These are phyloP conservation scores for Callipepla squamata DNA, from an alignment of 2,113 vertebrate species.

Conservation along the genomic window DNA sequence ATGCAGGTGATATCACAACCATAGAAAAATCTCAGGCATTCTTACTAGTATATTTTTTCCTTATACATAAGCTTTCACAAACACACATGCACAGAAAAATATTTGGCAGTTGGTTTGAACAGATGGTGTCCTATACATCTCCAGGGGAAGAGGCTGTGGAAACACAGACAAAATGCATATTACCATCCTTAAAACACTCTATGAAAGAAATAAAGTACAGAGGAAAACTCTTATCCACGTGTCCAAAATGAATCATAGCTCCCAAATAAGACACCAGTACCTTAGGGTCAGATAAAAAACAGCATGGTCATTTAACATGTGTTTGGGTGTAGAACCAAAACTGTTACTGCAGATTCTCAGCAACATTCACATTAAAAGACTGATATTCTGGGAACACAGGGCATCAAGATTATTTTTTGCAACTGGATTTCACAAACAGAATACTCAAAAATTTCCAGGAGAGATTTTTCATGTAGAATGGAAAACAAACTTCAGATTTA, in stretches of 20 bases:
- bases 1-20: background rate
- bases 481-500: background rate
- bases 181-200: slow-evolving; percentile 24
- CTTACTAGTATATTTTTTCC: background rate
- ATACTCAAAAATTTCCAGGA: background rate
- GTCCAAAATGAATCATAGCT: background rate
- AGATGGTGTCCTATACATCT: slow-evolving; percentile 44
- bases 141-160: slow-evolving; percentile 16
- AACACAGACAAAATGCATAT: background rate
- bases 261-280: background rate
- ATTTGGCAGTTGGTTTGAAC: slow-evolving; percentile 46
- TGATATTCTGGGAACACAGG: background rate
- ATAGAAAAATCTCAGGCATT: background rate
- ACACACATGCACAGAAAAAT: background rate
- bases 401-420: background rate
- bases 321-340: background rate
- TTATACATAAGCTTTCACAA: background rate
- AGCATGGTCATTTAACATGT: background rate
- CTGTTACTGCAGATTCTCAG: background rate
- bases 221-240: background rate
- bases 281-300: background rate
- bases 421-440: background rate
- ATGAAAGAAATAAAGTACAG: slow-evolving; percentile 23
- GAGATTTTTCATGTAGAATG: background rate
- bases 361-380: background rate